Evolutionary conservation across 2,888 invertebrate genomes (phyloP).

Genomic region (Aphidoletes aphidimyza): DNA sequence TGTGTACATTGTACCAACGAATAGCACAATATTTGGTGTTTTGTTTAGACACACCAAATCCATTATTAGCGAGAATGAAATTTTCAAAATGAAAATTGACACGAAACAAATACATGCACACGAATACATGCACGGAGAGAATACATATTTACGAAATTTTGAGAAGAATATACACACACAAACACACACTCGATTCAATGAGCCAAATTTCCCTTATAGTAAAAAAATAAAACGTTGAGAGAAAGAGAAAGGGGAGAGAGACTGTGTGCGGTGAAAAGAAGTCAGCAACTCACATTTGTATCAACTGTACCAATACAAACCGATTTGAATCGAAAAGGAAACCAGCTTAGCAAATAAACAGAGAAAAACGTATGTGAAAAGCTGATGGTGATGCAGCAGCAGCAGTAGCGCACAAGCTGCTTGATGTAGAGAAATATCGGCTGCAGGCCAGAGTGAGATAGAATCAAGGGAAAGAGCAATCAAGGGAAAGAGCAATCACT

Average conservation of each 20-base stretch:
- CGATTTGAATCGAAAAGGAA: background rate
- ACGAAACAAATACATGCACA: background rate
- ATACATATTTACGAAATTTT: background rate
- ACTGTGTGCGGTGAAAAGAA: background rate
- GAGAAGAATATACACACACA: no score
- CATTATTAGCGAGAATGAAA: background rate
- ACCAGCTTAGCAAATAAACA: background rate
- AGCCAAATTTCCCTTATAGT: background rate
- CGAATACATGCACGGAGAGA: background rate
- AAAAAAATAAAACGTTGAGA: background rate
- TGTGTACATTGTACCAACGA: no score
- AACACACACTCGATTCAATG: no score
- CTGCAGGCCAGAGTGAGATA: background rate
- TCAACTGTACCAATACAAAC: slow-evolving; percentile 1
- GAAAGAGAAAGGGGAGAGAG: background rate
- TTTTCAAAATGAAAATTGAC: slow-evolving; percentile 25
- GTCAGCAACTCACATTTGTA: background rate
- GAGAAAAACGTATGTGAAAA: background rate
- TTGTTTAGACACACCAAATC: background rate
- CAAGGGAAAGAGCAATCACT: background rate
- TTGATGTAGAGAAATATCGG: background rate
- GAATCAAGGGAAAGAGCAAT: slow-evolving; percentile 10
- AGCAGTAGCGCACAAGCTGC: no score
- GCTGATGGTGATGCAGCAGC: background rate
- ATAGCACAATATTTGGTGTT: no score